Percentiles rank a stretch among this genome's conserved stretches.
phyloP scores from a whole-genome alignment of 2,888 invertebrate species.

The Ectemnius continuus region DNA sequence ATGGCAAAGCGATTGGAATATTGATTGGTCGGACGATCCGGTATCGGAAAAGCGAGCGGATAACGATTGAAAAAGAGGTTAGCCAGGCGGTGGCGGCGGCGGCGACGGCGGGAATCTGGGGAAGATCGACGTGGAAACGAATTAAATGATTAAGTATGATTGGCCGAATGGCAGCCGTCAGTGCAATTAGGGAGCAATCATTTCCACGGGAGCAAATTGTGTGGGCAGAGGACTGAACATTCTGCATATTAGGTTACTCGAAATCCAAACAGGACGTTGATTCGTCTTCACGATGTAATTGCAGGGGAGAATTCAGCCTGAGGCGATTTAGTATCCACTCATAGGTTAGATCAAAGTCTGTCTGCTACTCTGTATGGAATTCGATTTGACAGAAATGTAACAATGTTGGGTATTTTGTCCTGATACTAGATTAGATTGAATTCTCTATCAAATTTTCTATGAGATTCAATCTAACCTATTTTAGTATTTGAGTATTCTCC shows the following conservation, averaged over 20 bases:
- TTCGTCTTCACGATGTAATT: conserved; percentile 1
- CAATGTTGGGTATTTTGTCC: no score
- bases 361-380: no score
- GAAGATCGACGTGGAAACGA: conserved; percentile 56
- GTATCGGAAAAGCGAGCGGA: conserved; percentile 17
- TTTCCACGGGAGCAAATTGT: conserved; percentile 60
- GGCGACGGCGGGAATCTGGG: conserved; percentile 27
- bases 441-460: no score
- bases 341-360: no score
- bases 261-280: conserved; percentile 44
- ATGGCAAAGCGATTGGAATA: conserved; percentile 31
- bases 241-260: conserved; percentile 42
- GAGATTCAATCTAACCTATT: no score
- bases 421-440: no score
- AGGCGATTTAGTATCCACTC: no score
- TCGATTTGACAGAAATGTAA: no score
- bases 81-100: conserved; percentile 12
- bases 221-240: conserved; percentile 54
- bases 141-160: conserved; percentile 65
- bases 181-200: conserved; percentile 67
- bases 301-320: no score
- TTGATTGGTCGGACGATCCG: conserved; percentile 35
- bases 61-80: conserved; percentile 6
- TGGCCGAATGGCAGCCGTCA: conserved; percentile 45
- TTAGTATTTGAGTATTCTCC: no score